phyloP scores from a whole-genome alignment of 2,888 invertebrate species.

The Eilema griseolum region DNA sequence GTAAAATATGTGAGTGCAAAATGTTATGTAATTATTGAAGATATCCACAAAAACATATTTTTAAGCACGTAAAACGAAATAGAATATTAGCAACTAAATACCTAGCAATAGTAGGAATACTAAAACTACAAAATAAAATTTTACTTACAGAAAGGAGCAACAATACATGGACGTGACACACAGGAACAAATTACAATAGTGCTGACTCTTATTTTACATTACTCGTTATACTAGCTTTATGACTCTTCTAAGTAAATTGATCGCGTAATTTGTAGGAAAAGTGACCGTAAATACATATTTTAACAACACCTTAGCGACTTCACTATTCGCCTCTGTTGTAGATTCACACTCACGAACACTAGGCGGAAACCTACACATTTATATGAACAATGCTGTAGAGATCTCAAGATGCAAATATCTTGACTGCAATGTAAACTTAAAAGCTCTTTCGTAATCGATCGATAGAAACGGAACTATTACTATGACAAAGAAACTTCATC shows the following conservation, averaged over 20 bases:
- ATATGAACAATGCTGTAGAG: slow-evolving; percentile 38
- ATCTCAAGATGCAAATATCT: slow-evolving; percentile 31
- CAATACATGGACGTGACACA: slow-evolving; percentile 84
- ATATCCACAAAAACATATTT: neutral
- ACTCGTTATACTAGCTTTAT: slow-evolving; percentile 53
- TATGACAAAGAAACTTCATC: slow-evolving; percentile 81
- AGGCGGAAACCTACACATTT: slow-evolving; percentile 48
- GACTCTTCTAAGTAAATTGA: slow-evolving; percentile 61
- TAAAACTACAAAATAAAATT: slow-evolving; percentile 1
- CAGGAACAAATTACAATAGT: slow-evolving; percentile 62
- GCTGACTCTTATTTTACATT: slow-evolving; percentile 62
- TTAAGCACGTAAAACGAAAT: neutral
- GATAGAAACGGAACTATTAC: slow-evolving; percentile 80
- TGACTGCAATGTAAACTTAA: slow-evolving; percentile 61
- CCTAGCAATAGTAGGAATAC: neutral
- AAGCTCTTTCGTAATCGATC: slow-evolving; percentile 85
- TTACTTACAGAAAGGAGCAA: slow-evolving; percentile 86
- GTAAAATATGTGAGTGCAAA: slow-evolving; percentile 17
- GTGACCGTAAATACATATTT: slow-evolving; percentile 66
- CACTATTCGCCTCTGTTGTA: slow-evolving; percentile 38
- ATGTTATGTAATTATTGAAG: slow-evolving; percentile 22
- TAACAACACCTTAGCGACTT: slow-evolving; percentile 60
- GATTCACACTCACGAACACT: slow-evolving; percentile 29
- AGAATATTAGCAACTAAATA: neutral
- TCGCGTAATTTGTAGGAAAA: slow-evolving; percentile 55